A percentile compares a stretch with the other conserved stretches of the same genome.
These are phyloP conservation scores for Typhlichthys subterraneus DNA, from an alignment of 2,797 vertebrate genomes.

Conservation along the genomic window DNA sequence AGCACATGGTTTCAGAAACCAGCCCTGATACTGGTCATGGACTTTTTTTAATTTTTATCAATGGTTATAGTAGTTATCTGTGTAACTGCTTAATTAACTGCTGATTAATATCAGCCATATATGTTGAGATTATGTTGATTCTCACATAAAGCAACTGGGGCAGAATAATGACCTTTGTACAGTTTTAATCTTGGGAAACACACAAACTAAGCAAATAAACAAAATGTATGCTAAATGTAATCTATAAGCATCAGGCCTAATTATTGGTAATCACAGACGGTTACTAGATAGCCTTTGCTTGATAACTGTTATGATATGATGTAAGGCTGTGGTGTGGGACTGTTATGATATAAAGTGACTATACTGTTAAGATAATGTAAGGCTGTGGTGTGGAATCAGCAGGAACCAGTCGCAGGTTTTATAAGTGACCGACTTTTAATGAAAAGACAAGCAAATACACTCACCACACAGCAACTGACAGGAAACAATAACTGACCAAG, in stretches of 20 bases:
- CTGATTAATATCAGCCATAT: constrained; percentile 21
- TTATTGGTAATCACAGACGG: constrained; percentile 4
- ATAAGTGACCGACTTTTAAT: too few relatives aligned
- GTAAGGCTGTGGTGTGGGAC: constrained; percentile 12
- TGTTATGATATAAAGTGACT: constrained; percentile 45
- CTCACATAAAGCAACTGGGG: constrained; percentile 44
- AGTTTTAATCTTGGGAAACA: constrained; percentile 12
- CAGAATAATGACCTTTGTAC: constrained; percentile 54
- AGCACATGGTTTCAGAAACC: too few relatives aligned
- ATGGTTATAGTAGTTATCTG: too few relatives aligned
- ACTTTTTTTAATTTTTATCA: too few relatives aligned
- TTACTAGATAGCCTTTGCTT: constrained; percentile 35
- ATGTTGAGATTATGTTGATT: constrained; percentile 35
- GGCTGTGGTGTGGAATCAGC: background rate
- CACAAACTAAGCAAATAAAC: background rate
- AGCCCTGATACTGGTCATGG: too few relatives aligned
- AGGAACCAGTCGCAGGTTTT: too few relatives aligned
- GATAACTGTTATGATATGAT: constrained; percentile 39
- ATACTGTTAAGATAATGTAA: constrained; percentile 38
- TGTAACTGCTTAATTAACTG: too few relatives aligned
- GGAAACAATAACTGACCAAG: too few relatives aligned
- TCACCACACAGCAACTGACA: too few relatives aligned
- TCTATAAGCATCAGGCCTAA: too few relatives aligned
- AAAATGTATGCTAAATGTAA: too few relatives aligned
- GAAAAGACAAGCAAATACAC: too few relatives aligned